Evolutionary conservation across 2,797 vertebrate species (phyloP).

Genomic region (Meda fulgida): DNA sequence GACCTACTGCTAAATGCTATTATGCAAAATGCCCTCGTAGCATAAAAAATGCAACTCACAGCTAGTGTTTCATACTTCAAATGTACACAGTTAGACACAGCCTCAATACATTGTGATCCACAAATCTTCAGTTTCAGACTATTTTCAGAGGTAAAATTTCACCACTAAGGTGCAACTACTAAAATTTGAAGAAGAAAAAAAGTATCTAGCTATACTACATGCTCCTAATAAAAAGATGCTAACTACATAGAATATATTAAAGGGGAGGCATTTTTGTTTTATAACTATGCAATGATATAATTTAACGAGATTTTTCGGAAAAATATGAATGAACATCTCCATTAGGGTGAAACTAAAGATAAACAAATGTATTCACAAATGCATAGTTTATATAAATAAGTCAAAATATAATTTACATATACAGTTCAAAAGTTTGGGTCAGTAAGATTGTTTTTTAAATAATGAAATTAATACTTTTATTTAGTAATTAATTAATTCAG

Average conservation of each 20-base stretch:
- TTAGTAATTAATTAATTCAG: not conserved
- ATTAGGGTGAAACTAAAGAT: not conserved
- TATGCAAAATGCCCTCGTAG: constrained; percentile 38
- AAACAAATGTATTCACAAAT: not conserved
- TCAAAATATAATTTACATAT: not conserved
- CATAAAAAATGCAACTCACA: constrained; percentile 26
- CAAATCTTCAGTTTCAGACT: not conserved
- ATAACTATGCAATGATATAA: not conserved
- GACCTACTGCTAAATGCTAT: constrained; percentile 48
- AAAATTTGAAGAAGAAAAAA: not conserved
- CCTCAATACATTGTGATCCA: no score
- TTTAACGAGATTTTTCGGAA: not conserved
- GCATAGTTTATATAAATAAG: not conserved
- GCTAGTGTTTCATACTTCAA: constrained; percentile 1
- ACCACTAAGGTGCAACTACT: not conserved
- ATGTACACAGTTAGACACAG: constrained; percentile 6
- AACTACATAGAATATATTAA: not conserved
- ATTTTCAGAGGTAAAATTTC: not conserved
- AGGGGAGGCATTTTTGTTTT: not conserved
- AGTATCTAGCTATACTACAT: not conserved
- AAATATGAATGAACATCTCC: not conserved
- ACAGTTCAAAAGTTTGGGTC: not conserved
- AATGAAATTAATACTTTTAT: not conserved
- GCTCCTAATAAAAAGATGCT: not conserved
- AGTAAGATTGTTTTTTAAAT: not conserved